Evolutionary conservation across 2,888 invertebrate genomes (phyloP), one percentile per base, ranked within the genome.

Genomic region (Cerastis leucographa): DNA sequence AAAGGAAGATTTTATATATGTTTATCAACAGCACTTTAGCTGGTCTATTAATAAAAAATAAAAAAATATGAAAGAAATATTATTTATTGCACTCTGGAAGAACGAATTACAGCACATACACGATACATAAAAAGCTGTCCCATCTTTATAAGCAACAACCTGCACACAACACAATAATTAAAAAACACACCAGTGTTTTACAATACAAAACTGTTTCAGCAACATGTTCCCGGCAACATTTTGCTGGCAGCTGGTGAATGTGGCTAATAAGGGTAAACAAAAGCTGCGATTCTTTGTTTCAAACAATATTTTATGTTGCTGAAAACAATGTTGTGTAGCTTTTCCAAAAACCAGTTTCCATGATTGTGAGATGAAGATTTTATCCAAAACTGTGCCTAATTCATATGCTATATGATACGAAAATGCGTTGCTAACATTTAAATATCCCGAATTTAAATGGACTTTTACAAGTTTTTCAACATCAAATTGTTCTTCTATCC

Each of bases 401-500:
- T 29, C 9, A 44, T 44, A 4, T 29, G 17, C 3, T 1, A 9
- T 64, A 29, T 29, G 29, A 19, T 9, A 19, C 29, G 8, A 29
- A 3, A 29, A 62, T 54, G 51, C 42, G 5, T 7, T 42, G 17
- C 12, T 46, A 35, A n/a, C 12, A 19, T 56, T 11, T 11, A 22
- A 25, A 8, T 22, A 19, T 62, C n/a, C 25, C 17, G 3, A 54
- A 35, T 46, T 75, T 25, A 7, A 64, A 54, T 12, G 0, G 35
- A 1, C n/a, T n/a, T 17, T n/a, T 9, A 64, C 19, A 49, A 62
- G 12, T 22, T 35, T 71, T 62, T 14, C 22, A 64, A 25, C 62
- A 44, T 64, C 29, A 61, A 70, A 35, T 44, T 67, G 64, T 74
- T 61, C 35, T 40, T 40, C 66, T 44, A 62, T 9, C 22, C 12